phyloP scores from a whole-genome alignment of 2,797 vertebrate genomes.

The Crypturellus tataupa region DNA sequence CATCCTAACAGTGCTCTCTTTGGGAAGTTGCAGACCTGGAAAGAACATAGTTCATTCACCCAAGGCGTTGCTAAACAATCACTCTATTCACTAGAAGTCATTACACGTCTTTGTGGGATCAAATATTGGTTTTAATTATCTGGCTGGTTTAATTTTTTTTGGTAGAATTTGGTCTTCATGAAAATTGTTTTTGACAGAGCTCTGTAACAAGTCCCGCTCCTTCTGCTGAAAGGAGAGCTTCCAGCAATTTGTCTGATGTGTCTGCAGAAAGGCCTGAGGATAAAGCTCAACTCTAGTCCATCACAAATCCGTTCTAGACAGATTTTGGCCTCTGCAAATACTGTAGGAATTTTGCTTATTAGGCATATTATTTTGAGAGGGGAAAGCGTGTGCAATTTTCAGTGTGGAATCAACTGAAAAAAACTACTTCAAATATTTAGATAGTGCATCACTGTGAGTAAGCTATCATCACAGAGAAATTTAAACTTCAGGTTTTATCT shows the following conservation, averaged over 20 bases:
- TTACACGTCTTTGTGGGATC: constrained; percentile 43
- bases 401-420: neutral
- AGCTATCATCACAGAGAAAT: neutral
- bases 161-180: constrained; percentile 26
- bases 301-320: neutral
- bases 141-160: constrained; percentile 46
- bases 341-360: neutral
- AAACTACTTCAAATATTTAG: neutral
- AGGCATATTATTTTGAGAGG: neutral
- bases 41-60: constrained; percentile 42
- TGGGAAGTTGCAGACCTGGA: constrained; percentile 45
- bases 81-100: constrained; percentile 21
- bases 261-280: neutral
- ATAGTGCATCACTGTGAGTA: neutral
- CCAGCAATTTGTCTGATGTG: neutral
- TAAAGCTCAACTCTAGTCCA: neutral
- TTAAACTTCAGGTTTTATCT: neutral
- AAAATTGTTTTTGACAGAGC: constrained; percentile 42
- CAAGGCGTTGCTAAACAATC: constrained; percentile 53
- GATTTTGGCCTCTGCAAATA: neutral
- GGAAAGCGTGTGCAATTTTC: neutral
- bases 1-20: neutral
- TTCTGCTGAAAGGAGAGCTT: neutral
- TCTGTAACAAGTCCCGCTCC: neutral
- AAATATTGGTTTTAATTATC: constrained; percentile 72